These are phyloP conservation scores for Phrynosoma blainvillii DNA, from an alignment of 2,113 vertebrate genomes.

Conservation along the genomic window DNA sequence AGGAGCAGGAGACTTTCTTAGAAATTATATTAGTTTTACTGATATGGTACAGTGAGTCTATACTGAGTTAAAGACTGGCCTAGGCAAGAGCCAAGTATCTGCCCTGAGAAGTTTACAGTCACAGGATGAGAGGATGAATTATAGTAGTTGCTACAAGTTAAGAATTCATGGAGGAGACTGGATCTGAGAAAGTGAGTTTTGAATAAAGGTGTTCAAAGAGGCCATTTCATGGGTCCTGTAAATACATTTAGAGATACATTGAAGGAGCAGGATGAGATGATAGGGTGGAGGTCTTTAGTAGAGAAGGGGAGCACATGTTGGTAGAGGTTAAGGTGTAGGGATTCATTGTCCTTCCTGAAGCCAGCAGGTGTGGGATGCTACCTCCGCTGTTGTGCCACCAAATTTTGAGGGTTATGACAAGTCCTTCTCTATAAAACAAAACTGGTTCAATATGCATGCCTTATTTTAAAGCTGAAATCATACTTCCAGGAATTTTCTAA, in stretches of 20 bases:
- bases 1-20: not conserved
- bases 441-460: too few relatives aligned
- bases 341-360: not conserved
- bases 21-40: not conserved
- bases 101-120: not conserved
- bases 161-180: not conserved
- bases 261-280: too few relatives aligned
- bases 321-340: not conserved
- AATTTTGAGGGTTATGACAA: not conserved
- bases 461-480: not conserved
- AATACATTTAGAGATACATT: too few relatives aligned
- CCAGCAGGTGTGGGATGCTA: not conserved
- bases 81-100: not conserved
- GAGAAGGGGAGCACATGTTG: not conserved
- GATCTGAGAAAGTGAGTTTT: not conserved
- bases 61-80: not conserved
- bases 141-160: not conserved
- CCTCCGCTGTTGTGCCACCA: not conserved
- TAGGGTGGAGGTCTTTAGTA: not conserved
- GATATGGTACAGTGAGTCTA: not conserved
- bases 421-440: too few relatives aligned
- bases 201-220: not conserved
- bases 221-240: not conserved
- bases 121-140: not conserved
- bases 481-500: not conserved